Conservation (phyloP, 1,140 invertebrate species). For the Mamestra configurata region DNA sequence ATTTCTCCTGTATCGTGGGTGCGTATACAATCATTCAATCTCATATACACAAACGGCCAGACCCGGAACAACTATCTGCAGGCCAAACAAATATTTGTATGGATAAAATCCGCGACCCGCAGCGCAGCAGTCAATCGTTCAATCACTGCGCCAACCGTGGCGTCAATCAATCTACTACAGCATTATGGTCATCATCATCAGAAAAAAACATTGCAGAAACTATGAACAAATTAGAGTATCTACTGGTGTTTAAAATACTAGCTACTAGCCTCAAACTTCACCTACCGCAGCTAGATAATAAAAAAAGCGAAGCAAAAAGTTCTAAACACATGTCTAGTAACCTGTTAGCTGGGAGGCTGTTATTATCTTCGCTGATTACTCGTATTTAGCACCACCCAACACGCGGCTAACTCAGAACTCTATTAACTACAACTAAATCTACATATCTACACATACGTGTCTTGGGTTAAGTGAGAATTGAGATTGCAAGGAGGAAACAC, state of each 20-base stretch:
- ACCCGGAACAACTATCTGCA: too few relatives aligned
- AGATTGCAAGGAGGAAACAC: too few relatives aligned
- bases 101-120: too few relatives aligned
- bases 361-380: slow-evolving; percentile 21
- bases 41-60: too few relatives aligned
- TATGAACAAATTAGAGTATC: background rate
- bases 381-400: background rate
- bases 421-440: slow-evolving; percentile 5
- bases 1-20: too few relatives aligned
- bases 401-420: background rate
- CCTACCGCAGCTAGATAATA: slow-evolving; percentile 27
- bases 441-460: background rate
- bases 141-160: too few relatives aligned
- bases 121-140: too few relatives aligned
- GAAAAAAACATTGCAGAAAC: too few relatives aligned
- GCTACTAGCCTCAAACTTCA: background rate
- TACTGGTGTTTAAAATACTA: background rate
- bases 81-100: too few relatives aligned
- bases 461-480: background rate
- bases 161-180: too few relatives aligned
- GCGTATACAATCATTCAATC: too few relatives aligned
- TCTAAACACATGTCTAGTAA: slow-evolving; percentile 22
- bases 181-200: too few relatives aligned
- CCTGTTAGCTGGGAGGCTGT: slow-evolving; percentile 5
- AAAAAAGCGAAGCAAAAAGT: slow-evolving; percentile 21